Evolutionary conservation across 2,113 vertebrate genomes (phyloP), one percentile per base, ranked within the genome.

Genomic region (Rissa tridactyla): DNA sequence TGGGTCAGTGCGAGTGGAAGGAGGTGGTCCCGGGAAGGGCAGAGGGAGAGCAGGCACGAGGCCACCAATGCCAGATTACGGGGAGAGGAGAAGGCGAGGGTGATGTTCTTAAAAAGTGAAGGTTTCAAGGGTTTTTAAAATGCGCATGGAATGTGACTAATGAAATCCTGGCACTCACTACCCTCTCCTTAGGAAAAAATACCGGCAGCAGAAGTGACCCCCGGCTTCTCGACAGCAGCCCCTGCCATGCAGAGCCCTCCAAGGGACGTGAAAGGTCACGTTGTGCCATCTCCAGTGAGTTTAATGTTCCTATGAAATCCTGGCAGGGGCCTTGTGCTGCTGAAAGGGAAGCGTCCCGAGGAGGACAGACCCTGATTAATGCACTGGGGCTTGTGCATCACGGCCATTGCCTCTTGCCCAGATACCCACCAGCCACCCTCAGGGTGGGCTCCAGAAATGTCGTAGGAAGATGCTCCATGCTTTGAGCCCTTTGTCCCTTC

Each of bases 211-310:
- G 52, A 73, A 64, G 30, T 44, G 64, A 81, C 3, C 6, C 13
- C 19, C 11, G 8, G 6, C 26, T 54, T 36, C 57, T 46, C 0
- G 0, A n/a, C 1, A 40, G 64, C 60, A 65, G 20, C 46, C 38
- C 30, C n/a, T 1, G 0, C 25, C 5, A 9, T 0, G 5, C 38
- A n/a, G 58, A 92, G 46, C 42, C 57, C 15, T 69, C 22, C 15
- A 0, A 0, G 60, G 71, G 42, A 15, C 40, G 16, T 8, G 25
- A 13, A 42, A 46, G n/a, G 29, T 64, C 8, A 1, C 4, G 0
- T 25, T 62, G 82, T 70, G 84, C 25, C 62, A 17, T 19, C 21
- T 17, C 26, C 20, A 1, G 6, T 13, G 52, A 22, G 11, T 62
- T 80, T 54, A 47, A 44, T 18, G 44, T 47, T 22, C 58, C 40